Evolutionary conservation across 2,113 vertebrate species (phyloP).

Genomic region (Pontoporia blainvillei): DNA sequence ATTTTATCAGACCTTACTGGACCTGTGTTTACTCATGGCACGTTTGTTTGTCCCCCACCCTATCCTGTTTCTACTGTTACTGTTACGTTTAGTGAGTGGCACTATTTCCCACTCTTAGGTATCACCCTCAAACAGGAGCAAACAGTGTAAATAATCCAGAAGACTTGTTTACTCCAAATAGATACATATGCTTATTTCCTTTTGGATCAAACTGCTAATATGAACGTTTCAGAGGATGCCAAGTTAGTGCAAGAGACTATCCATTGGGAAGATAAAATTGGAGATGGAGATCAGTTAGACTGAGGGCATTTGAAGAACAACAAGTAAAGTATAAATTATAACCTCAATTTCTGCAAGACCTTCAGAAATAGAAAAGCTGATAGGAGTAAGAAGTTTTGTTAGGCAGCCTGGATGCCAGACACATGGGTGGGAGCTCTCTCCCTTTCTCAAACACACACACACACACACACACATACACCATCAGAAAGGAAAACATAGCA

Average conservation of each 20-base stretch:
- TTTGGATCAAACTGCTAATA: not conserved
- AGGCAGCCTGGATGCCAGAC: not conserved
- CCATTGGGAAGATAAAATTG: not conserved
- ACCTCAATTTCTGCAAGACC: not conserved
- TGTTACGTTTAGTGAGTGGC: not conserved
- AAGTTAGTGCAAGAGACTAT: not conserved
- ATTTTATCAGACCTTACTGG: not conserved
- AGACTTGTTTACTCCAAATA: not conserved
- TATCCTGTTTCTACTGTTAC: not conserved
- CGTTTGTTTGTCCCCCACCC: not conserved
- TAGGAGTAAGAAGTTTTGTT: not conserved
- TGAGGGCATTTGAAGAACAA: not conserved
- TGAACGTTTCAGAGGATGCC: not conserved
- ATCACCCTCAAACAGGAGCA: not conserved
- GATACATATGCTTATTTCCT: not conserved
- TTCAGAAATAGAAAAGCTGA: not conserved
- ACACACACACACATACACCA: too few relatives aligned
- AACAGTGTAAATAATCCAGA: not conserved
- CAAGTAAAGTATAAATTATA: not conserved
- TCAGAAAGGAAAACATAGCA: not conserved
- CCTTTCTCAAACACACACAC: not conserved
- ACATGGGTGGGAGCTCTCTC: not conserved
- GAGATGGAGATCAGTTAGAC: not conserved
- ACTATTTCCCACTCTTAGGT: not conserved
- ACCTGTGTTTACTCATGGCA: too few relatives aligned